Base-by-base conservation (phyloP, 1,140 invertebrate species). In the Belonocnema kinseyi region DNA sequence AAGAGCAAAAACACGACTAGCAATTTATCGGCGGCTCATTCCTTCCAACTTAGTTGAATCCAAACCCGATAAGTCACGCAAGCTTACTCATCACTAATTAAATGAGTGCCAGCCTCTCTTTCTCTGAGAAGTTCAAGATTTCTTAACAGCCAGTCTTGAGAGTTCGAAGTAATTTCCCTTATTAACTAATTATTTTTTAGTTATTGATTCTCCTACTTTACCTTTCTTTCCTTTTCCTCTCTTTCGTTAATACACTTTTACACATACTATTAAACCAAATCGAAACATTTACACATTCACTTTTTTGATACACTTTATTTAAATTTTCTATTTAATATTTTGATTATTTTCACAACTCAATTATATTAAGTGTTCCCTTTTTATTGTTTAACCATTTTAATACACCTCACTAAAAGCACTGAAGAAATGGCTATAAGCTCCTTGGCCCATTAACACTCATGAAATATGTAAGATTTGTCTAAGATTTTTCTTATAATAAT, bases 81-180 rank as follows among this genome's bases (percentile, higher is more conserved):
- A 66, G 26, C 33, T 40, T 66, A 40, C 61, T 66, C 26, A 66
- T 66, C 61, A 66, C 61, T 66, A 66, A 66, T 66, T 66, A 66
- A 66, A 66, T 33, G 61, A 66, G 61, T 66, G 26, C 21, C 58
- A 66, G 33, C n/a, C 53, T 19, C 53, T 54, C 53, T 17, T 54
- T 54, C 53, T 17, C 17, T 19, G 10, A 17, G 26, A 66, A 33
- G 33, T 66, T 14, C 58, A 14, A 66, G 58, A 40, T 66, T 66
- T 66, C 33, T 16, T 5, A 33, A 33, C 40, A 46, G 40, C 12
- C 26, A 16, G 26, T 33, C 13, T 66, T 66, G 58, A 54, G 53
- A 54, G 53, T 54, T 19, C n/a, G 53, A 19, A 17, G 53, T 19
- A 54, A 54, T 54, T 54, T 7, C 58, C 33, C 13, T 26, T 26